Percentiles rank a stretch among this genome's conserved stretches.
These are phyloP conservation scores for Oscheius onirici DNA, from an alignment of 2,888 invertebrate genomes.

Conservation along the genomic window DNA sequence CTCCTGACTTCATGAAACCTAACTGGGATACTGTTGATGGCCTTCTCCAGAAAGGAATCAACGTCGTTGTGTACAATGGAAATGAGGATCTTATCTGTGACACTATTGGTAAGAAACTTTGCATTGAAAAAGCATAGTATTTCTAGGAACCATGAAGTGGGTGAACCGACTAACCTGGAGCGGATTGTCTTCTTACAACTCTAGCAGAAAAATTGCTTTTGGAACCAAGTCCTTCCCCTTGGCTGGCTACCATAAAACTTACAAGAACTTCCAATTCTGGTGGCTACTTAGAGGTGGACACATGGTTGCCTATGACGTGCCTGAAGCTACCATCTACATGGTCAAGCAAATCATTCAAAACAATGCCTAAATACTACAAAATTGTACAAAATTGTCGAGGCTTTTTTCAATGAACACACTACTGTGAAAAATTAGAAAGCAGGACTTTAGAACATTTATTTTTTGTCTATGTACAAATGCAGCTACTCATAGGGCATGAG, in stretches of 20 bases:
- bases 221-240: conserved; percentile 48
- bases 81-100: conserved; percentile 87
- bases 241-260: conserved; percentile 66
- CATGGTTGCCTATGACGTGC: conserved; percentile 74
- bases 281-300: conserved; percentile 85
- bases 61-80: conserved; percentile 81
- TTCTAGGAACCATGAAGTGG: conserved; percentile 80
- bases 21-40: conserved; percentile 76
- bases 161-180: conserved; percentile 80
- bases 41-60: conserved; percentile 72
- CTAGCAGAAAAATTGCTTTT: conserved; percentile 49
- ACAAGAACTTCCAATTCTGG: conserved; percentile 81
- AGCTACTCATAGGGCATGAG: no score
- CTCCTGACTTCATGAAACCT: conserved; percentile 84
- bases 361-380: not conserved
- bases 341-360: conserved; percentile 34
- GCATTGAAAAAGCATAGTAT: not conserved
- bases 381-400: conserved; percentile 15
- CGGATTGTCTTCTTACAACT: conserved; percentile 77
- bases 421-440: no score
- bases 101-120: conserved; percentile 83
- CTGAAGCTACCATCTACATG: conserved; percentile 53
- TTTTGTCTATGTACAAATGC: no score
- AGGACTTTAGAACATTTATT: not conserved
- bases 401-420: not conserved